phyloP scores from a whole-genome alignment of 2,797 vertebrate genomes.

The Hippocampus kuda region DNA sequence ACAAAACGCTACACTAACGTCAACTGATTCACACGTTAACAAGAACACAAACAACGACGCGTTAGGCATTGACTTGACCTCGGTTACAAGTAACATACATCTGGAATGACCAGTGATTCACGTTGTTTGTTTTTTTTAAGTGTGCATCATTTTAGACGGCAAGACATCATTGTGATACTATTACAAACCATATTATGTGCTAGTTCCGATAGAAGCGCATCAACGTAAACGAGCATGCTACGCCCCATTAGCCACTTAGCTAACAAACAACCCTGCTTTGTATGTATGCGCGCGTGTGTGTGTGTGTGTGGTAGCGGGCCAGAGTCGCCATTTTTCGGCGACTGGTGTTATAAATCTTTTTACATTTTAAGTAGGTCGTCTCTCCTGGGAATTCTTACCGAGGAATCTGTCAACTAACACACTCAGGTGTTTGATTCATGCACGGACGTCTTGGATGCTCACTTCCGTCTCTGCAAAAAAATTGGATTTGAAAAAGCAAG shows the following conservation, averaged over 20 bases:
- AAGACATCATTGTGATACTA: not conserved
- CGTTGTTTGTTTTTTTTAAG: not conserved
- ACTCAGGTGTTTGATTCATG: constrained; percentile 42
- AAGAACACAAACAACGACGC: not conserved
- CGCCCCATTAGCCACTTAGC: constrained; percentile 4
- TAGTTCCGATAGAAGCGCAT: not conserved
- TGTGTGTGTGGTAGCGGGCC: constrained; percentile 12
- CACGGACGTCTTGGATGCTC: constrained; percentile 15
- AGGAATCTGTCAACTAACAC: constrained; percentile 59
- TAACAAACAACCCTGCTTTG: not conserved
- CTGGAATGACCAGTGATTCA: too few relatives aligned
- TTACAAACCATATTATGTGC: not conserved
- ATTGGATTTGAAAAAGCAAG: not conserved
- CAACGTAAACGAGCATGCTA: not conserved
- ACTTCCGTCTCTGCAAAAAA: not conserved
- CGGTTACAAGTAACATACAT: not conserved
- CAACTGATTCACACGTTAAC: not conserved
- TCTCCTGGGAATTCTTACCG: constrained; percentile 56
- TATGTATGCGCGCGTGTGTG: not conserved
- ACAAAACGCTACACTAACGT: not conserved
- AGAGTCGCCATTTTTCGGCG: constrained; percentile 16
- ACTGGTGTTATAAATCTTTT: constrained; percentile 7
- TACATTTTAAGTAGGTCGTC: constrained; percentile 23
- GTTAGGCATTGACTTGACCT: not conserved
- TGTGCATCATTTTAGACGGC: not conserved